phyloP scores from a whole-genome alignment of 2,797 vertebrate genomes.

The Xerus rutilus region DNA sequence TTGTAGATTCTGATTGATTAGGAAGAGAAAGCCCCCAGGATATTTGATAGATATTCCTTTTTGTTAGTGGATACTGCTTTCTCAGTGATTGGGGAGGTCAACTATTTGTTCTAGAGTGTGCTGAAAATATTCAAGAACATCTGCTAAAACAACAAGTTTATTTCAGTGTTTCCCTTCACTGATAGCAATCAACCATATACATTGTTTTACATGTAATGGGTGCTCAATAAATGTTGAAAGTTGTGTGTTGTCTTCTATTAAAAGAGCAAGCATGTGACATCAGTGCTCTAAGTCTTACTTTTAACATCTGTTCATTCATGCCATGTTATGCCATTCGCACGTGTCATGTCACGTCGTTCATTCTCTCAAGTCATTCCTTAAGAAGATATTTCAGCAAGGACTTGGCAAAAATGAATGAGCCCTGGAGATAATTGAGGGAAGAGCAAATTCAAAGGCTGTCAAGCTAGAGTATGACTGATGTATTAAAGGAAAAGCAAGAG shows the following conservation, averaged over 20 bases:
- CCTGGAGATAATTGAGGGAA: background rate
- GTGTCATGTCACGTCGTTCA: background rate
- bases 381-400: constrained; percentile 28
- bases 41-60: background rate
- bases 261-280: background rate
- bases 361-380: background rate
- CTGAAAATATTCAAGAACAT: constrained; percentile 32
- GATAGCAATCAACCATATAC: background rate
- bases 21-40: background rate
- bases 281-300: background rate
- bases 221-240: background rate
- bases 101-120: background rate
- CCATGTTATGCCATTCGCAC: background rate
- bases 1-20: constrained; percentile 17
- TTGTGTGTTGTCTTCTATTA: constrained; percentile 4
- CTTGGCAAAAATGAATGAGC: constrained; percentile 7
- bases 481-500: background rate
- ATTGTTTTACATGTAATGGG: background rate
- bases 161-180: constrained; percentile 33
- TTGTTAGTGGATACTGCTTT: constrained; percentile 41
- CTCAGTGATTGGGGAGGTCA: background rate
- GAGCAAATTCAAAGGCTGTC: background rate
- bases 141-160: constrained; percentile 48
- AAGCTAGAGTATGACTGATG: background rate
- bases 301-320: constrained; percentile 4